Percentiles rank a stretch among this genome's conserved stretches.
Conservation (phyloP, 2,113 vertebrate genomes). For the Alectura lathami region DNA sequence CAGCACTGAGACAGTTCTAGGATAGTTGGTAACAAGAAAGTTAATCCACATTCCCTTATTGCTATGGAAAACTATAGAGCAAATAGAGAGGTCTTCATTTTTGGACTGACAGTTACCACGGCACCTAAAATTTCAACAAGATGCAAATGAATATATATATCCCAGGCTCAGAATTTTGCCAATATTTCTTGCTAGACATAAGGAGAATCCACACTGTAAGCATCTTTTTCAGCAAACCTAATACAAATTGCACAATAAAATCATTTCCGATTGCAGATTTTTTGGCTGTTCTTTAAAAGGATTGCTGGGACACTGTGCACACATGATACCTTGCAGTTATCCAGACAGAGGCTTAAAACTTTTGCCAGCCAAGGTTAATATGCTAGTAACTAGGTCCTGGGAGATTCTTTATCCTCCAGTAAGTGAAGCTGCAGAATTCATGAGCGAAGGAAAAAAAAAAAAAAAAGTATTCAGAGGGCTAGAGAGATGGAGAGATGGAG, state of each 20-base stretch:
- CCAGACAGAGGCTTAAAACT: not conserved
- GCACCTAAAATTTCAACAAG: not conserved
- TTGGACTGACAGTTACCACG: not conserved
- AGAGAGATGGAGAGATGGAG: not conserved
- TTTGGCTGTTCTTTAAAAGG: not conserved
- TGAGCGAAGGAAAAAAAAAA: not conserved
- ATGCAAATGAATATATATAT: not conserved
- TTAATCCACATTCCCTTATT: not conserved
- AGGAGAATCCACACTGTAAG: not conserved
- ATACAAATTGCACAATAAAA: not conserved
- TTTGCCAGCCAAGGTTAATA: not conserved
- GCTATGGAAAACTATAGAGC: not conserved
- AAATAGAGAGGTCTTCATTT: not conserved
- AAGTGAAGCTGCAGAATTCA: not conserved
- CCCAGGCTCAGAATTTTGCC: not conserved
- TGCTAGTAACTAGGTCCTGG: not conserved
- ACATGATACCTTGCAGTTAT: not conserved
- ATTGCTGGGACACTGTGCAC: not conserved
- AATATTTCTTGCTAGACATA: not conserved
- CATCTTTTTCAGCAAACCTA: not conserved
- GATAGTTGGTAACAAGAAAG: not conserved
- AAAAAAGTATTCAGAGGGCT: not conserved
- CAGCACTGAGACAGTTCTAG: not conserved
- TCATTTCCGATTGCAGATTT: not conserved
- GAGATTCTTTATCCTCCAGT: not conserved